These are phyloP conservation scores for Periophthalmus modestus DNA, from an alignment of 2,113 vertebrate species.

Conservation along the genomic window DNA sequence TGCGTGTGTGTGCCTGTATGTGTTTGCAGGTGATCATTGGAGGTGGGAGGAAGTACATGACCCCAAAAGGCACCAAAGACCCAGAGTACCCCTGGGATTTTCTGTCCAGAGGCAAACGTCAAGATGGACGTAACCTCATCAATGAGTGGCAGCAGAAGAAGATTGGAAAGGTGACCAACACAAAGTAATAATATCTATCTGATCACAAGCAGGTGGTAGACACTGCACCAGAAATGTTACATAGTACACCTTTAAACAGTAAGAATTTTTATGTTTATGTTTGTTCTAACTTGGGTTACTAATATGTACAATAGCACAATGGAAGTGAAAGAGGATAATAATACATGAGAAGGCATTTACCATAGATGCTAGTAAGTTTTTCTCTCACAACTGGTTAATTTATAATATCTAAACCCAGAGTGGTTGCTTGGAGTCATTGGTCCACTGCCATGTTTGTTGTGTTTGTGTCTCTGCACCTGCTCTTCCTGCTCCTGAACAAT, in stretches of 20 bases:
- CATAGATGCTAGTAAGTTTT: not conserved
- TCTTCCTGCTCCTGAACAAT: not conserved
- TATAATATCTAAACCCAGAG: not conserved
- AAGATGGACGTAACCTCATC: slow-evolving; percentile 71
- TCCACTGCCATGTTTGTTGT: not conserved
- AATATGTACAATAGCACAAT: no score
- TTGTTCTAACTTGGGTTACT: no score
- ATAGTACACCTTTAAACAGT: no score
- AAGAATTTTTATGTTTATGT: no score
- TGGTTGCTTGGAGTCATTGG: not conserved
- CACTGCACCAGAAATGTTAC: no score
- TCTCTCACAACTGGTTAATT: not conserved
- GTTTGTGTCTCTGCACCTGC: not conserved
- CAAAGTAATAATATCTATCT: no score
- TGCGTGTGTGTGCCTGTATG: no score
- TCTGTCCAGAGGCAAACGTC: slow-evolving; percentile 59
- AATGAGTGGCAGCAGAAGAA: slow-evolving; percentile 73
- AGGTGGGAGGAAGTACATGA: slow-evolving; percentile 81
- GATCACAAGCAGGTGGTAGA: no score
- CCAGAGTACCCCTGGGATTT: slow-evolving; percentile 73
- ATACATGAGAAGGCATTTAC: no score
- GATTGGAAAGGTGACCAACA: slow-evolving; percentile 65
- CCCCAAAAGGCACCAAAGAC: slow-evolving; percentile 70
- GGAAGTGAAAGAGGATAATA: no score
- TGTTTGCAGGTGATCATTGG: slow-evolving; percentile 77